These are phyloP conservation scores for Apodemia mormo DNA, from an alignment of 2,888 invertebrate species.

Conservation along the genomic window DNA sequence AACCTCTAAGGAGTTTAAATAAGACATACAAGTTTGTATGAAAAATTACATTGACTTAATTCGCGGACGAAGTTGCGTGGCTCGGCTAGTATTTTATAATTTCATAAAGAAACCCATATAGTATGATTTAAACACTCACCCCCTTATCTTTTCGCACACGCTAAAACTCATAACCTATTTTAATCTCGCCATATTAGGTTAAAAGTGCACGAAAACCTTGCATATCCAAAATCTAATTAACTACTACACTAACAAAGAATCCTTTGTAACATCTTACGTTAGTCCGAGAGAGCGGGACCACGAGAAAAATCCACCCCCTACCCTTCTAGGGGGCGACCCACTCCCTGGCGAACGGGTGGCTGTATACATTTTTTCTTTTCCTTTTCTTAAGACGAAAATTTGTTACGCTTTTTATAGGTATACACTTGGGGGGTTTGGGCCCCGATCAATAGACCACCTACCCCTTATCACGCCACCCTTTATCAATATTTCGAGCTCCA, in stretches of 20 bases:
- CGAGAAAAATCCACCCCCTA: slow-evolving; percentile 71
- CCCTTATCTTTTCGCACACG: neutral
- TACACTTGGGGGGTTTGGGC: slow-evolving; percentile 58
- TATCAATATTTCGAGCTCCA: slow-evolving; percentile 79
- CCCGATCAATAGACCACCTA: slow-evolving; percentile 69
- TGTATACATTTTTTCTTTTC: slow-evolving; percentile 81
- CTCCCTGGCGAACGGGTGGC: slow-evolving; percentile 59
- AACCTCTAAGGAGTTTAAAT: no score
- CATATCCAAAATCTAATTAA: slow-evolving; percentile 52
- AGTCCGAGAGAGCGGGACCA: slow-evolving; percentile 58
- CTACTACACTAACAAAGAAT: slow-evolving; percentile 64
- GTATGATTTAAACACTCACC: neutral
- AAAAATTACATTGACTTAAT: no score
- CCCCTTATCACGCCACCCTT: slow-evolving; percentile 67
- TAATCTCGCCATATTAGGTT: slow-evolving; percentile 9
- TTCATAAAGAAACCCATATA: neutral
- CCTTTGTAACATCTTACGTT: slow-evolving; percentile 78
- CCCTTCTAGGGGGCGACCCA: slow-evolving; percentile 41
- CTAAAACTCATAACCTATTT: neutral
- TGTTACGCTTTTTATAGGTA: slow-evolving; percentile 82
- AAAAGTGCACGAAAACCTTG: slow-evolving; percentile 35
- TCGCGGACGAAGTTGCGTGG: no score
- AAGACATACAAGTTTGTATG: no score
- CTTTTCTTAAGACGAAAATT: slow-evolving; percentile 83
- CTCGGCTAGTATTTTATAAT: no score